Evolutionary conservation across 2,113 vertebrate genomes (phyloP).

Genomic region (Xiphorhynchus elegans): DNA sequence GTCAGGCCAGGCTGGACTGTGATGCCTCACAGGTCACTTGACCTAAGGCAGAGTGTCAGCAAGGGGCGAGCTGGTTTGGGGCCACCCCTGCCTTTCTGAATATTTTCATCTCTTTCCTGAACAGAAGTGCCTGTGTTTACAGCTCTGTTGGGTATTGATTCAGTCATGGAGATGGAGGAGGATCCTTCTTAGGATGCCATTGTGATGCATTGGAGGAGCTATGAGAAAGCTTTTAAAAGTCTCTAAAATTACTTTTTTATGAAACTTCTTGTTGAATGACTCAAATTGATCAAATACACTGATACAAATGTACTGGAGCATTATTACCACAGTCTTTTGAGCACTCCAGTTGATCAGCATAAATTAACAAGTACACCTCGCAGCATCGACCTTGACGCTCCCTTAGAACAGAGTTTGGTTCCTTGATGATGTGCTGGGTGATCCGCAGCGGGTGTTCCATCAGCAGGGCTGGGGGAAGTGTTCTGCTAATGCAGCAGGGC

Average conservation of each 20-base stretch:
- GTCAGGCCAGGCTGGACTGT: background rate
- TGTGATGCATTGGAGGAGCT: background rate
- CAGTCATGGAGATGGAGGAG: background rate
- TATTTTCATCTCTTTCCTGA: fast-evolving
- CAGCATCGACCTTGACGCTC: conserved; percentile 11
- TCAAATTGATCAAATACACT: background rate
- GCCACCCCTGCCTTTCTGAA: fast-evolving
- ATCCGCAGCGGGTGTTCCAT: background rate
- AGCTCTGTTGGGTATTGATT: fast-evolving
- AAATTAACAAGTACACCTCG: conserved; percentile 16
- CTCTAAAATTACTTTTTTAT: background rate
- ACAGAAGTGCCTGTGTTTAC: fast-evolving
- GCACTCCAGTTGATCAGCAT: conserved; percentile 27
- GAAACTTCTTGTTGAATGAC: background rate
- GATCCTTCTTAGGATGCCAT: fast-evolving
- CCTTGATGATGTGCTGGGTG: background rate
- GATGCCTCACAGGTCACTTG: background rate
- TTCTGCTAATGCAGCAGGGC: background rate
- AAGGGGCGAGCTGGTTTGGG: fast-evolving
- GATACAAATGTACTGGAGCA: background rate
- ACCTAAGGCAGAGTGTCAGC: background rate
- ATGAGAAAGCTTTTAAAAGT: background rate
- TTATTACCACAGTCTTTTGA: conserved; percentile 23
- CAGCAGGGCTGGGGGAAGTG: background rate
- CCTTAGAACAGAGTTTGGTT: conserved; percentile 42